Evolutionary conservation across 2,113 vertebrate genomes (phyloP), one percentile per base, ranked within the genome.

Genomic region (Dipodomys spectabilis): DNA sequence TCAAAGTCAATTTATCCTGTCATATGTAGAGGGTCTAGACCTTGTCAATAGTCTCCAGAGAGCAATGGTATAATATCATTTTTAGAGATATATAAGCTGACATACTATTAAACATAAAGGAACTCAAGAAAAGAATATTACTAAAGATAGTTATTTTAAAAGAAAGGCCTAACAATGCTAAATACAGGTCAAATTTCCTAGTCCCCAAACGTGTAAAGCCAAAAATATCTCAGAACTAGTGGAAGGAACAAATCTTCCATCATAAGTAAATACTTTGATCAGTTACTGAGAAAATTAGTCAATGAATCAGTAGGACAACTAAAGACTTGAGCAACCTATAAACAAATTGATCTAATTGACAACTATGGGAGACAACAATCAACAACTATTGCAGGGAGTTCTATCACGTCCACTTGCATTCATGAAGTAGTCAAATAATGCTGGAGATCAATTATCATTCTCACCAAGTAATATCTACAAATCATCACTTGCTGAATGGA

Each of bases 1-100:
- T 72, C n/a, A 82, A 84, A 62, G 45, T 71, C 88, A 20, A 62
- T 78, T 93, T 93, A 10, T 92, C 85, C 18, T 95, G 22, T 32
- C 25, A 57, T 44, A 28, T 80, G 15, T 30, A 57, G 64, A 77
- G 65, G 13, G 65, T 78, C 68, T 80, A 1, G 39, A 7, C 25
- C 22, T 71, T 65, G 19, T 7, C 25, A 69, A n/a, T 49, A n/a
- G 3, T 81, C 64, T 92, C 73, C 60, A 6, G 60, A 81, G 32
- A 92, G 10, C 23, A 53, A 84, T 18, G 7, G 0, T 44, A 1
- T 82, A n/a, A 67, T 82, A 4, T n/a, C 74, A 92, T 57, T 39
- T 85, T 7, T 10, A 45, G 22, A 57, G 12, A 65, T n/a, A 62
- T 15, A 90, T 39, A 75, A 92, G 94, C 57, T 82, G 57, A 81